Evolutionary conservation across 2,888 invertebrate genomes (phyloP).

Genomic region (Homarus gammarus): DNA sequence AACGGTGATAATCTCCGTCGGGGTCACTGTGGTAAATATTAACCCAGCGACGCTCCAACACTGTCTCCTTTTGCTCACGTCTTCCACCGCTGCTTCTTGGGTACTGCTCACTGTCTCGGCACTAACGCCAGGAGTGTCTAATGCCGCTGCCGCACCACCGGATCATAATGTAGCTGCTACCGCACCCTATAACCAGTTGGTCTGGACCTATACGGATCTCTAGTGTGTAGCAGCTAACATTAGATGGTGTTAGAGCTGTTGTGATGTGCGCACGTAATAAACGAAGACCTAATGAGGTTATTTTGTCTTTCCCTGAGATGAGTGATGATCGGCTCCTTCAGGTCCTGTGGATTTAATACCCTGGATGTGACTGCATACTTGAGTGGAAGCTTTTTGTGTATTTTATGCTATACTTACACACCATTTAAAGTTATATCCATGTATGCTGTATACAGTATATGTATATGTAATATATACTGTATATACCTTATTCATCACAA

Average conservation of each 20-base stretch:
- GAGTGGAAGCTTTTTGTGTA: too few species aligned
- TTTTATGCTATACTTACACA: not conserved
- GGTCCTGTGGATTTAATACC: not conserved
- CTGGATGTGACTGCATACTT: not conserved
- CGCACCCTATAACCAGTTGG: not conserved
- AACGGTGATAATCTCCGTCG: not conserved
- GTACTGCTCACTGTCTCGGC: conserved; percentile 19
- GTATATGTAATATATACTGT: too few species aligned
- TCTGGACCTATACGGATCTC: not conserved
- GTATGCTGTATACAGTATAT: too few species aligned
- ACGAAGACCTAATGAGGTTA: conserved; percentile 17
- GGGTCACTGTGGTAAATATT: conserved; percentile 28
- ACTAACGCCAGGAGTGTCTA: conserved; percentile 9
- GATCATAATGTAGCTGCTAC: conserved; percentile 12
- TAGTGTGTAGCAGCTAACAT: conserved; percentile 21
- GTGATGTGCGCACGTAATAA: not conserved
- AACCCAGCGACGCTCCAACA: conserved; percentile 19
- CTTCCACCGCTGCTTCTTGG: conserved; percentile 39
- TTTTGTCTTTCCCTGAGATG: not conserved
- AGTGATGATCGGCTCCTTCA: not conserved
- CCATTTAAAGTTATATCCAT: too few species aligned
- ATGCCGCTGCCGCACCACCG: not conserved
- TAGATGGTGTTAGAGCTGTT: conserved; percentile 28
- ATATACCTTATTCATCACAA: too few species aligned
- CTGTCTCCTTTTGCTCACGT: conserved; percentile 25